Percentiles rank a stretch among this genome's conserved stretches.
These are phyloP conservation scores for Ichneumoninae sp. DNA, from an alignment of 2,888 invertebrate species.

Conservation along the genomic window DNA sequence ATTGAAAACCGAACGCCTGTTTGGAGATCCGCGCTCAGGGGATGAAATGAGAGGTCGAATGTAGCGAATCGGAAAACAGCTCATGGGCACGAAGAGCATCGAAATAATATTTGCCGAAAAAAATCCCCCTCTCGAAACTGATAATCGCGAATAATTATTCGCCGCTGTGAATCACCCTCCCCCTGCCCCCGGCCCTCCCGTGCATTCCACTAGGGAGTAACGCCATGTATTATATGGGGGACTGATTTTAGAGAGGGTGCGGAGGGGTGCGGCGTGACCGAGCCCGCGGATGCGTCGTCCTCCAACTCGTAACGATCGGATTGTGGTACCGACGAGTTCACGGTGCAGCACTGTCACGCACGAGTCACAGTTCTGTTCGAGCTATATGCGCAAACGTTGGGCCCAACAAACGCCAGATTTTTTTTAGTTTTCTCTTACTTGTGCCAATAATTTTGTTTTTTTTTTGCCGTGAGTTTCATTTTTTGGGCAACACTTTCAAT, in stretches of 20 bases:
- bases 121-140: conserved; percentile 27
- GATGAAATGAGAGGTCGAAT: conserved; percentile 35
- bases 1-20: not conserved
- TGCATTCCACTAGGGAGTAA: not conserved
- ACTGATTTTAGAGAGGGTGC: conserved; percentile 10
- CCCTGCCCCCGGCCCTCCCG: not conserved
- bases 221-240: conserved; percentile 3
- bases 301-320: conserved; percentile 44
- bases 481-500: not conserved
- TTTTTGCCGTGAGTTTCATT: not conserved
- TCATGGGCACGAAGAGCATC: not conserved
- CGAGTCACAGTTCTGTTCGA: conserved; percentile 20
- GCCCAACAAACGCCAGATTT: not conserved
- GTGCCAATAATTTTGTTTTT: not conserved
- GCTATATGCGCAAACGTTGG: conserved; percentile 5
- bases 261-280: conserved; percentile 39
- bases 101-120: conserved; percentile 41
- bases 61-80: not conserved
- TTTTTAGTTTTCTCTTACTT: not conserved
- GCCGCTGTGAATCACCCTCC: not conserved
- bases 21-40: not conserved
- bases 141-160: conserved; percentile 45
- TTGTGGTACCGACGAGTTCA: conserved; percentile 10
- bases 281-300: conserved; percentile 28
- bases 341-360: conserved; percentile 23